Evolutionary conservation across 2,888 invertebrate genomes (phyloP).

Genomic region (Lapara coniferarum): DNA sequence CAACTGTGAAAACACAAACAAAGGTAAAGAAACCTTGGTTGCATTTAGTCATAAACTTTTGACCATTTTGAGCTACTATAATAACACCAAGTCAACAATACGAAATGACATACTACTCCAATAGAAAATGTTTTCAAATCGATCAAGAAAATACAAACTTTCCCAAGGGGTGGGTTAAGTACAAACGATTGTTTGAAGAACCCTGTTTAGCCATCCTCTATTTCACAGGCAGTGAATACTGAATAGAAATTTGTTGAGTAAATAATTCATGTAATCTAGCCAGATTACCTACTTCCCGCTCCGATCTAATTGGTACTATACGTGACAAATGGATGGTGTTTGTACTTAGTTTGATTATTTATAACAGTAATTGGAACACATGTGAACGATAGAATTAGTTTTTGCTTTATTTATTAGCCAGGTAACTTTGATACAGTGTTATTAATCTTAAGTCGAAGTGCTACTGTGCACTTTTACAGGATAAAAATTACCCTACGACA

Average conservation of each 20-base stretch:
- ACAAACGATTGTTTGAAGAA: conserved; percentile 5
- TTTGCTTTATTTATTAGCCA: too few species aligned
- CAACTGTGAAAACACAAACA: too few species aligned
- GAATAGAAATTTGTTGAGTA: conserved; percentile 17
- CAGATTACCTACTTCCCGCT: conserved; percentile 3
- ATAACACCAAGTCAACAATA: too few species aligned
- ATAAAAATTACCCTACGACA: too few species aligned
- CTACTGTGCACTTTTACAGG: too few species aligned
- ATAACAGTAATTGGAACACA: not conserved
- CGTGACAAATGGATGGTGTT: not conserved
- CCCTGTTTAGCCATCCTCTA: conserved; percentile 5
- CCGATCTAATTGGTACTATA: conserved; percentile 9
- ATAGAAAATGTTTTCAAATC: not conserved
- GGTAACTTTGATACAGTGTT: too few species aligned
- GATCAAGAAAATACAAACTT: not conserved
- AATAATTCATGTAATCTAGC: conserved; percentile 22
- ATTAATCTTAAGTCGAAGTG: too few species aligned
- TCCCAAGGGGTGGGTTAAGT: not conserved
- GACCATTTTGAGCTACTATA: too few species aligned
- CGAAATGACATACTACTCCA: too few species aligned
- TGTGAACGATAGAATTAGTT: too few species aligned
- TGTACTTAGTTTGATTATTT: not conserved
- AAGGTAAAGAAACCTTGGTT: too few species aligned
- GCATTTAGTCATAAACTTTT: too few species aligned
- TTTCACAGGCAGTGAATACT: conserved; percentile 12